phyloP scores from a whole-genome alignment of 2,113 vertebrate genomes.

The Panthera leo region DNA sequence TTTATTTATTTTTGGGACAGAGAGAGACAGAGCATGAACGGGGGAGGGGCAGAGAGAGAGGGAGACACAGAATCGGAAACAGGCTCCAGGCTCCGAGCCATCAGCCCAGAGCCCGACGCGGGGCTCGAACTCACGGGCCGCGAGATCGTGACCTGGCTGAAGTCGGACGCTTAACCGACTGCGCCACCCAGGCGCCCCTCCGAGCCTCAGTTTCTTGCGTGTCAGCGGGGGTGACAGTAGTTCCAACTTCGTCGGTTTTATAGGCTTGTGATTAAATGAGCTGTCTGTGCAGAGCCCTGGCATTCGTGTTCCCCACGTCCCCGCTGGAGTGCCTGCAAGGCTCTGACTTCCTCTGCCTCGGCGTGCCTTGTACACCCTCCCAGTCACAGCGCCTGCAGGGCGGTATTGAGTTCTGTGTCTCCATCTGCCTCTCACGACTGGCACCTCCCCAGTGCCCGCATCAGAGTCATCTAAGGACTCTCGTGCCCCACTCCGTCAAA shows the following conservation, averaged over 20 bases:
- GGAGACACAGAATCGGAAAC: too few relatives aligned
- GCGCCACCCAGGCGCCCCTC: too few relatives aligned
- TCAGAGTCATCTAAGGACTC: neutral
- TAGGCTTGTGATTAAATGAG: neutral
- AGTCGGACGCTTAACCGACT: too few relatives aligned
- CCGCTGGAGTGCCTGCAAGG: neutral
- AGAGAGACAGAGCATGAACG: too few relatives aligned
- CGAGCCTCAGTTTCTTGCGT: neutral
- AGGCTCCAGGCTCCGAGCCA: too few relatives aligned
- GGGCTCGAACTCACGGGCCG: too few relatives aligned
- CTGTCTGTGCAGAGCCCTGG: neutral
- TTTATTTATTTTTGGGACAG: too few relatives aligned
- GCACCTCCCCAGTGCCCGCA: neutral
- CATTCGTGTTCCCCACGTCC: neutral
- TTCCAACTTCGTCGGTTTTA: neutral
- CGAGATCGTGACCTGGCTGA: too few relatives aligned
- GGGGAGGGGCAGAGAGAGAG: too few relatives aligned
- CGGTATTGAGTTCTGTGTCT: fast-evolving
- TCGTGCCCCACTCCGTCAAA: neutral
- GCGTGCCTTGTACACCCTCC: neutral
- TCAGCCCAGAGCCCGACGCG: too few relatives aligned
- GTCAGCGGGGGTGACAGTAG: neutral
- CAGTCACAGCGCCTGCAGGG: neutral
- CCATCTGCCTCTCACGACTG: neutral
- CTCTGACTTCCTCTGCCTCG: neutral